Evolutionary conservation across 2,888 invertebrate species (phyloP).

Genomic region (Torymus auratus): DNA sequence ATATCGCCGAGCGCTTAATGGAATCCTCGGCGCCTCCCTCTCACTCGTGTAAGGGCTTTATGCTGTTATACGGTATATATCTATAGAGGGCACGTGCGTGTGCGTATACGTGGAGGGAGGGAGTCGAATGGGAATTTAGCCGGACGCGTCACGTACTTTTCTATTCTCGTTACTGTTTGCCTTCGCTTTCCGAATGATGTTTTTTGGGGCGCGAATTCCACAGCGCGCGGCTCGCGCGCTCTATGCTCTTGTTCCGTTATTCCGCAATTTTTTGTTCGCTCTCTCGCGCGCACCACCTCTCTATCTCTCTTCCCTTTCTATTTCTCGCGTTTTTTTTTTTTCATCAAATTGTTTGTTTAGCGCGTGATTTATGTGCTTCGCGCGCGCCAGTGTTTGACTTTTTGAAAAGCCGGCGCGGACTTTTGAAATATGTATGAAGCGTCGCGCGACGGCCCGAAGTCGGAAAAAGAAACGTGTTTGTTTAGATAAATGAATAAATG

Average conservation of each 20-base stretch:
- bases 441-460: background rate
- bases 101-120: background rate
- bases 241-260: background rate
- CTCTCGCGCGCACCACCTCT: background rate
- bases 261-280: slow-evolving; percentile 2
- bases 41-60: slow-evolving; percentile 3
- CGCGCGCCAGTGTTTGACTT: slow-evolving; percentile 31
- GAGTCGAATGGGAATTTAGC: slow-evolving; percentile 36
- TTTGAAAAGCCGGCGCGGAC: slow-evolving; percentile 8
- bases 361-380: slow-evolving; percentile 29
- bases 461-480: background rate
- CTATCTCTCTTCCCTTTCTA: background rate
- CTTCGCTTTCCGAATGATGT: slow-evolving; percentile 24
- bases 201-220: slow-evolving; percentile 16
- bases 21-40: background rate
- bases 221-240: too few species aligned
- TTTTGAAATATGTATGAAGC: slow-evolving; percentile 38
- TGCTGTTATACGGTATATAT: background rate
- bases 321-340: slow-evolving; percentile 18
- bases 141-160: slow-evolving; percentile 41
- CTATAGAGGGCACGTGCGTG: too few species aligned
- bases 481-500: slow-evolving; percentile 13
- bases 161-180: slow-evolving; percentile 43
- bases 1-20: background rate
- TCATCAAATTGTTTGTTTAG: slow-evolving; percentile 44